Percentiles rank a stretch among this genome's conserved stretches.
phyloP scores from a whole-genome alignment of 2,888 invertebrate genomes.

The Boloria selene region DNA sequence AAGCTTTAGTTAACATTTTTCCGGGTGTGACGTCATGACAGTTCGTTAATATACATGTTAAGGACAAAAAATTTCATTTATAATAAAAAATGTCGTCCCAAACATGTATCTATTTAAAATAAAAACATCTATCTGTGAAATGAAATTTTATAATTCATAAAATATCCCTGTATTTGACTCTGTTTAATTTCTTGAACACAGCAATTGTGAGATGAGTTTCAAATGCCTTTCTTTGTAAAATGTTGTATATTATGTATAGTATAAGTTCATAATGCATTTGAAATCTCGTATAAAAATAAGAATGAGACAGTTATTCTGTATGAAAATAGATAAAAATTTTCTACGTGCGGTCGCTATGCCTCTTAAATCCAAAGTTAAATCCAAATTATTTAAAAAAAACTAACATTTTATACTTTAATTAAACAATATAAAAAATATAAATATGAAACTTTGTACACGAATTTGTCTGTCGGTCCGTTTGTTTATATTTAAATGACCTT shows the following conservation, averaged over 20 bases:
- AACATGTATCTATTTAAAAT: conserved; percentile 45
- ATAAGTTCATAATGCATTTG: conserved; percentile 53
- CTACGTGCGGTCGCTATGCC: conserved; percentile 62
- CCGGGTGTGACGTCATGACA: conserved; percentile 55
- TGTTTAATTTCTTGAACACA: conserved; percentile 79
- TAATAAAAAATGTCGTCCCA: conserved; percentile 37
- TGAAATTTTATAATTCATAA: conserved; percentile 67
- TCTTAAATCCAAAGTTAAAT: conserved; percentile 37
- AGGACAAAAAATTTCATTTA: conserved; percentile 38
- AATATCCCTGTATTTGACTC: conserved; percentile 81
- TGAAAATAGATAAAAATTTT: conserved; percentile 76
- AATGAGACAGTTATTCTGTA: conserved; percentile 66
- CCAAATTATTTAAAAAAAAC: background rate
- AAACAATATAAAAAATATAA: background rate
- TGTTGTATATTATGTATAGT: conserved; percentile 39
- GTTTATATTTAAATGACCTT: too few species aligned
- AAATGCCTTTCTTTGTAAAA: conserved; percentile 52
- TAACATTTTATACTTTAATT: too few species aligned
- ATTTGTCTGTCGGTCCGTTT: background rate
- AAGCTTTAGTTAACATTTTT: conserved; percentile 67
- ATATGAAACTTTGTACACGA: conserved; percentile 17
- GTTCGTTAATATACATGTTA: conserved; percentile 35
- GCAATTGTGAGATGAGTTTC: conserved; percentile 59
- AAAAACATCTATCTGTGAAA: conserved; percentile 55
- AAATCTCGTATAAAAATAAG: conserved; percentile 54